A percentile compares a stretch with the other conserved stretches of the same genome.
phyloP scores from a whole-genome alignment of 2,888 invertebrate species.

The Tipula unca region DNA sequence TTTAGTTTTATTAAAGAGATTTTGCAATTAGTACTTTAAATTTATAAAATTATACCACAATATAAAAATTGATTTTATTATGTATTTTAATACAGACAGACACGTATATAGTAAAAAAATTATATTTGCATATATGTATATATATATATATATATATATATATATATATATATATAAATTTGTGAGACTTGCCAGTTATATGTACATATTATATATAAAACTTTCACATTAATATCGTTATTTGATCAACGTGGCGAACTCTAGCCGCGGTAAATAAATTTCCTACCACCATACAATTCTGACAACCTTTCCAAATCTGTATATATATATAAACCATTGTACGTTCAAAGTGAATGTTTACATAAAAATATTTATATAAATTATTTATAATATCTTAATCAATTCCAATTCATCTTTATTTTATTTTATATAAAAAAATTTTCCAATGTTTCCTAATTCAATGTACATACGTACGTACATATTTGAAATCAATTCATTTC shows the following conservation, averaged over 20 bases:
- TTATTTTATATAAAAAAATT: too few species aligned
- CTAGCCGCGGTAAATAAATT: not conserved
- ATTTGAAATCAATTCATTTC: constrained; percentile 4
- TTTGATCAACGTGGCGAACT: not conserved
- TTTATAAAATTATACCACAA: not conserved
- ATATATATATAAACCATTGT: not conserved
- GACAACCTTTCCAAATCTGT: constrained; percentile 8
- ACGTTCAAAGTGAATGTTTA: not conserved
- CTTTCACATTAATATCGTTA: not conserved
- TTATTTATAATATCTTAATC: not conserved
- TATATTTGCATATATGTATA: not conserved
- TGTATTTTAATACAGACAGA: not conserved
- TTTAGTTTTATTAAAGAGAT: not conserved
- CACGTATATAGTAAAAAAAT: not conserved
- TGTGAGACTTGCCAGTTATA: not conserved
- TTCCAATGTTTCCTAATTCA: not conserved
- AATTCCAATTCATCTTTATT: not conserved
- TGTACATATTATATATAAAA: not conserved
- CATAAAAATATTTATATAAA: not conserved
- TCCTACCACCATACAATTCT: not conserved
- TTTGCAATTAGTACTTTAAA: not conserved
- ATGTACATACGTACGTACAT: not conserved
- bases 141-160: not conserved
- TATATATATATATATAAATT: not conserved
- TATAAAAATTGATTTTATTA: not conserved